A percentile compares a stretch with the other conserved stretches of the same genome.
phyloP scores from a whole-genome alignment of 1,140 invertebrate species.

The Psix sp. region DNA sequence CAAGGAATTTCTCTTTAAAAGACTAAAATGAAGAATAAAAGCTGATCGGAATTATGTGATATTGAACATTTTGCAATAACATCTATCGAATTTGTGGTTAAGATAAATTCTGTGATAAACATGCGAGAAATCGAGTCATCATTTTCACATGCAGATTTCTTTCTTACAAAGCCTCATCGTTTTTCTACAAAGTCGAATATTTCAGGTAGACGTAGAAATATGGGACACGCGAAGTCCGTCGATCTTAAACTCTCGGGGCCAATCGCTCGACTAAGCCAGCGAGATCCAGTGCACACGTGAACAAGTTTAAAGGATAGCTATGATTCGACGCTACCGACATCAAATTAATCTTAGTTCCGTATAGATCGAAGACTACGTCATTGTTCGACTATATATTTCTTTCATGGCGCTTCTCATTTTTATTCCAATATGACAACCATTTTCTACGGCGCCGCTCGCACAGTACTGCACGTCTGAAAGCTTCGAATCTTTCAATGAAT shows the following conservation, averaged over 20 bases:
- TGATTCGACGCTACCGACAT: slow-evolving; percentile 18
- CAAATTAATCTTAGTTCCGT: slow-evolving; percentile 47
- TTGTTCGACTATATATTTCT: slow-evolving; percentile 50
- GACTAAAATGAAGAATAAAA: no score
- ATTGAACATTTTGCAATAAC: no score
- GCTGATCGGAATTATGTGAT: no score
- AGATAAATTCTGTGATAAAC: slow-evolving; percentile 26
- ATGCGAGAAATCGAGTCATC: slow-evolving; percentile 20
- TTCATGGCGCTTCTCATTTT: slow-evolving; percentile 45
- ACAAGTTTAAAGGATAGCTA: slow-evolving; percentile 31
- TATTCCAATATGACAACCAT: slow-evolving; percentile 43
- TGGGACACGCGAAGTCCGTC: slow-evolving; percentile 39
- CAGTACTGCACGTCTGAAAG: slow-evolving; percentile 33
- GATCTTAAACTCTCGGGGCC: slow-evolving; percentile 41
- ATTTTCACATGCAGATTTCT: slow-evolving; percentile 37
- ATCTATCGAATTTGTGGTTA: background rate
- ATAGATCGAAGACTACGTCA: slow-evolving; percentile 48
- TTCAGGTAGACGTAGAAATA: slow-evolving; percentile 47
- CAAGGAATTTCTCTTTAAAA: no score
- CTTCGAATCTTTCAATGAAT: slow-evolving; percentile 29
- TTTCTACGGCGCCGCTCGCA: slow-evolving; percentile 20
- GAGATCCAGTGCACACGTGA: slow-evolving; percentile 27
- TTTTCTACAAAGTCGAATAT: slow-evolving; percentile 45
- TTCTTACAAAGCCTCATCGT: slow-evolving; percentile 45
- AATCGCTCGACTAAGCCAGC: slow-evolving; percentile 18